Percentiles rank a stretch among this genome's conserved stretches.
These are phyloP conservation scores for Heliothis peltigera DNA, from an alignment of 2,888 invertebrate species.

Conservation along the genomic window DNA sequence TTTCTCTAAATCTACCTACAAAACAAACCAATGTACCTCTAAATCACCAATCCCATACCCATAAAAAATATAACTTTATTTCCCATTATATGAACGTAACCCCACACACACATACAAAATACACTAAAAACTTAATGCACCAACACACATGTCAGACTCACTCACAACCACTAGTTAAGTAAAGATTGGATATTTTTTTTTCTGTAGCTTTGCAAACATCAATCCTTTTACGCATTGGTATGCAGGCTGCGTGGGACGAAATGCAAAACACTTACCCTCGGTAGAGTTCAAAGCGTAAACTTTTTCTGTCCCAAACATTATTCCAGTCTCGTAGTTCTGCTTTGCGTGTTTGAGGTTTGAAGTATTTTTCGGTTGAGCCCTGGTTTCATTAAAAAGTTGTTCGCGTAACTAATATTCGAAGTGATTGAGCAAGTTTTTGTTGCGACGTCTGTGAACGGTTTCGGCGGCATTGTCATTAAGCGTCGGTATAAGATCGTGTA, in stretches of 20 bases:
- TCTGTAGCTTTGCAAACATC: conserved; percentile 79
- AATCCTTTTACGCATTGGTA: conserved; percentile 88
- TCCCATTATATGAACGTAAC: not conserved
- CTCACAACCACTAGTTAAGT: conserved; percentile 62
- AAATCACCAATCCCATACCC: not conserved
- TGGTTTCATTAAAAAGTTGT: conserved; percentile 86
- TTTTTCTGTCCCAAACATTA: conserved; percentile 88
- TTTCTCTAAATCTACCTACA: too few species aligned
- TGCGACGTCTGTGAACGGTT: conserved; percentile 62
- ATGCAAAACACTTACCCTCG: conserved; percentile 89
- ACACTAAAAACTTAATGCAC: conserved; percentile 40
- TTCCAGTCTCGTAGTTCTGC: conserved; percentile 88
- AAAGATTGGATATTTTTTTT: conserved; percentile 71
- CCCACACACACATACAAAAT: not conserved
- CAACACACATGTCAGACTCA: conserved; percentile 56
- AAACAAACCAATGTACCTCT: not conserved
- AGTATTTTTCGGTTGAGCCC: conserved; percentile 84
- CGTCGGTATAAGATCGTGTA: conserved; percentile 16
- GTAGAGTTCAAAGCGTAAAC: conserved; percentile 88
- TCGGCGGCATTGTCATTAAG: conserved; percentile 52
- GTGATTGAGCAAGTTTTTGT: conserved; percentile 81
- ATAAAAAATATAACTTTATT: not conserved
- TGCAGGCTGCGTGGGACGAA: conserved; percentile 84
- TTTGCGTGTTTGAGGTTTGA: conserved; percentile 87
- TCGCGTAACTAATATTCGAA: conserved; percentile 78